Conservation (phyloP, 2,888 invertebrate genomes). For the Amitus sp. region DNA sequence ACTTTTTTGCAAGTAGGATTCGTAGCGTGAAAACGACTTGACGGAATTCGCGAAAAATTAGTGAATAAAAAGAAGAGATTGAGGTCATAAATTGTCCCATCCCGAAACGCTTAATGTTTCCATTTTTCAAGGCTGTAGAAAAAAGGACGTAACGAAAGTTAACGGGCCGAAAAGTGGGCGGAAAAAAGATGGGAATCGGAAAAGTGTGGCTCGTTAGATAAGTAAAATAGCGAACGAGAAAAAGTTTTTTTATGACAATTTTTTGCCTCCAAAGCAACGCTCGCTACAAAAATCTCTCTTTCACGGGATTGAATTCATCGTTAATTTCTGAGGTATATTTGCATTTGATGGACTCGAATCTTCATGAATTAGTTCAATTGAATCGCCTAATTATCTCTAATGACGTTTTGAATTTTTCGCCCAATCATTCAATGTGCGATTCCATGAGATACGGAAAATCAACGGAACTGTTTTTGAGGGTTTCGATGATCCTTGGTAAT, state of each 20-base stretch:
- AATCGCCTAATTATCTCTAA: neutral
- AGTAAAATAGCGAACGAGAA: neutral
- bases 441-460: neutral
- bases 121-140: too few species aligned
- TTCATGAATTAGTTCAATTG: too few species aligned
- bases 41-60: neutral
- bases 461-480: too few species aligned
- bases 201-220: neutral
- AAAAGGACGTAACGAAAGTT: neutral
- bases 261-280: neutral
- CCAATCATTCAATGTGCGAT: too few species aligned
- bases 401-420: neutral
- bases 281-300: neutral
- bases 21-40: neutral
- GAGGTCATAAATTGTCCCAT: too few species aligned
- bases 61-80: neutral
- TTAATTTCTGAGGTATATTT: neutral
- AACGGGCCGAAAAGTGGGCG: neutral
- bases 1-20: neutral
- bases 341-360: neutral
- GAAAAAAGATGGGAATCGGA: neutral
- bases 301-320: neutral
- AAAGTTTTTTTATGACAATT: neutral
- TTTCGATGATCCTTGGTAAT: neutral
- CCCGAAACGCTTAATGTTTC: too few species aligned